phyloP scores from a whole-genome alignment of 2,888 invertebrate genomes.

The Acholoe squamosa region DNA sequence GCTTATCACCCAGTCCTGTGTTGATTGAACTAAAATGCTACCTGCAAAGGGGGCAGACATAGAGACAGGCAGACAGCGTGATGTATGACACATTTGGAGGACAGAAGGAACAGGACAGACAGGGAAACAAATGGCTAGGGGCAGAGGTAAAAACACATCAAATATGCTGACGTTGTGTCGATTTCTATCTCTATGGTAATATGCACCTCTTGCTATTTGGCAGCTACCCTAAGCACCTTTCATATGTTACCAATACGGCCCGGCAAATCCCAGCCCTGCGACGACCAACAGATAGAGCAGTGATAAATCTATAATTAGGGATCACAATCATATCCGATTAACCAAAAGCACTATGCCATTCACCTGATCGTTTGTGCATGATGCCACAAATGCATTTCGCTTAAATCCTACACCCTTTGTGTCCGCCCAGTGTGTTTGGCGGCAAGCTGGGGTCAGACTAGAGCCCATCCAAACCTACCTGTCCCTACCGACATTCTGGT shows the following conservation, averaged over 20 bases:
- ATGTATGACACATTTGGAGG: background rate
- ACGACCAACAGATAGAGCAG: background rate
- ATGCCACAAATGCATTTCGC: background rate
- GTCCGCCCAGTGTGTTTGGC: background rate
- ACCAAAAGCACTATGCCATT: background rate
- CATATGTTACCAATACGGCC: background rate
- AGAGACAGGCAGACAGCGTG: too few relatives aligned
- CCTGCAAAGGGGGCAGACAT: too few relatives aligned
- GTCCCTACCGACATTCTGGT: too few relatives aligned
- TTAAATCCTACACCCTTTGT: background rate
- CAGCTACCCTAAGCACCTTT: too few relatives aligned
- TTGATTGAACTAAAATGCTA: too few relatives aligned
- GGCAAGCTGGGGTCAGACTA: too few relatives aligned
- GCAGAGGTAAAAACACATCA: background rate
- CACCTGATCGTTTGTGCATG: background rate
- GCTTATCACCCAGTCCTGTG: too few relatives aligned
- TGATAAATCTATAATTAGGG: constrained; percentile 27
- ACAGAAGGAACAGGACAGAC: background rate
- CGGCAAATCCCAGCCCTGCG: background rate
- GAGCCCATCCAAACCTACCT: too few relatives aligned
- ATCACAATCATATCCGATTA: background rate
- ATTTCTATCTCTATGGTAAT: background rate
- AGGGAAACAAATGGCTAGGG: background rate
- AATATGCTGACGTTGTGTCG: background rate
- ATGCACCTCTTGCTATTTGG: too few relatives aligned